Evolutionary conservation across 2,888 invertebrate species (phyloP), one percentile per base, ranked within the genome.

Genomic region (Mylabris sibirica): DNA sequence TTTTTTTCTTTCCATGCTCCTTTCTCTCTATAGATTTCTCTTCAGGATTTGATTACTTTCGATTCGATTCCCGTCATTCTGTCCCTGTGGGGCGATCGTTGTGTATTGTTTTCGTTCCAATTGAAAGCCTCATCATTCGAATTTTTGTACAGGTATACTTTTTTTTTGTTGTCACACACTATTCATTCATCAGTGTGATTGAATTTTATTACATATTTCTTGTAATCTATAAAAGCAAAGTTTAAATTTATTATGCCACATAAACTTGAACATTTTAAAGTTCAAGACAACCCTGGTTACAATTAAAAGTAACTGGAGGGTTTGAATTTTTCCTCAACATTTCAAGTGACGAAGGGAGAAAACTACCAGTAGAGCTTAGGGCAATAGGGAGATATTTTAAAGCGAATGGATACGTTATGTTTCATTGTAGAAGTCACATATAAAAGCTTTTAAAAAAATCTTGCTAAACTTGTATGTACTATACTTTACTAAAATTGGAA

Each of bases 71-170:
- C 44, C n/a, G 44, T 44, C 44, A 44, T 8, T 30, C 17, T 44
- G 44, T 44, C 44, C 44, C 44, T 17, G 17, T 44, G 44, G 44
- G 44, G 44, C 0, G 4, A 44, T 44, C 44, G n/a, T 49, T 20
- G 49, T 20, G 20, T 49, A 49, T 49, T 49, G 49, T 49, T 49
- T 49, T 49, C 49, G 49, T 49, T 49, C 49, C 44, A n/a, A 44
- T 44, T 44, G 44, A 44, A 44, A 44, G 44, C 44, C 44, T 14
- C 41, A 41, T 44, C 44, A 44, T 44, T 44, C 12, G 44, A 41
- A 11, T 35, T 11, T 35, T 6, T 35, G 12, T 35, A 35, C 12
- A 35, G 9, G 12, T 41, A 41, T 44, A 44, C 6, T 5, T 44
- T 44, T 17, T 17, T 44, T 44, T 44, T 44, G 44, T 44, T n/a